Evolutionary conservation across 2,113 vertebrate genomes (phyloP), one percentile per base, ranked within the genome.

Genomic region (Zosterops hypoxanthus): DNA sequence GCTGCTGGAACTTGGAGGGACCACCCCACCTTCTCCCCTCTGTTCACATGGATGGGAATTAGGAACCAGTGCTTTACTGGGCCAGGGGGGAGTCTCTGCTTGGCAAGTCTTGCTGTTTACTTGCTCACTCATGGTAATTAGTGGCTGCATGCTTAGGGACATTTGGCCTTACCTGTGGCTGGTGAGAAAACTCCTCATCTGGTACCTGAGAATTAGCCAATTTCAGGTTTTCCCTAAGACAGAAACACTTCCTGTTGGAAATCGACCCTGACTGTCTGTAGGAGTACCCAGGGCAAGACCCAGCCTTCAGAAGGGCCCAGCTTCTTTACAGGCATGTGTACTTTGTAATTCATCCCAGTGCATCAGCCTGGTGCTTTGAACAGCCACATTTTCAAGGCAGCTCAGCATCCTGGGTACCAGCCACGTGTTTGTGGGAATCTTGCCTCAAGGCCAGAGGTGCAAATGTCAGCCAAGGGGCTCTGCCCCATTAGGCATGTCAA

Each of bases 121-220:
- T 71, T 90, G 82, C 49, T 94, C 29, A 3, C 52, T 92, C 5
- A 1, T 59, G 34, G 44, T 90, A 79, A 86, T 83, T 84, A 81
- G 72, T 18, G n/a, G 64, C 64, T 88, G 79, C 56, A 65, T 4
- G 21, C n/a, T n/a, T n/a, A 26, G 60, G 56, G 91, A 96, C 83
- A 36, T 92, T 94, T 94, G 77, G 83, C 72, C 69, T 95, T 95
- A 95, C 95, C 96, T 97, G 82, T 92, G 86, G 55, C 91, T 94
- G 71, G 83, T 96, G 94, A 91, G 92, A 97, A 96, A 91, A 86
- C 39, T 63, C 42, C 90, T 93, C 91, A 89, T 86, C 91, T 94
- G 89, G 56, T 61, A 71, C 44, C 70, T 82, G 85, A 68, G 85
- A 61, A 88, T 94, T 94, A 96, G 96, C 86, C 96, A 90, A n/a